phyloP scores from a whole-genome alignment of 2,888 invertebrate species.

The Eucriotettix oculatus region DNA sequence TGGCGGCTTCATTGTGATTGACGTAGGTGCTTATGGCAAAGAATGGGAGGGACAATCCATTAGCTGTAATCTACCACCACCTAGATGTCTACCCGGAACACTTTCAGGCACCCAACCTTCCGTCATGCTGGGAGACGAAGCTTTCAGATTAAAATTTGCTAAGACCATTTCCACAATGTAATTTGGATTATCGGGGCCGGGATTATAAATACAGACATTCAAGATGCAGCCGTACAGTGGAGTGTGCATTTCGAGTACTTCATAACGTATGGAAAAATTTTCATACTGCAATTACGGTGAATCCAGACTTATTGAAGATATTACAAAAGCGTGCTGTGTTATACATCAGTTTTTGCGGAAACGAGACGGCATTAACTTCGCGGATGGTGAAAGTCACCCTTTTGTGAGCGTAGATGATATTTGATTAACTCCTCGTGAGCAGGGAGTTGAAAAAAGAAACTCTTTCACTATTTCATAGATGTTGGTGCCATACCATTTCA shows the following conservation, averaged over 20 bases:
- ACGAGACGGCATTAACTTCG: neutral
- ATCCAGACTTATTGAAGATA: neutral
- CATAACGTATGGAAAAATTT: neutral
- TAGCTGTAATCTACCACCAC: neutral
- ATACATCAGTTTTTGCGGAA: neutral
- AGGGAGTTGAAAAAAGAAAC: neutral
- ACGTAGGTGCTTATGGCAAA: too few species aligned
- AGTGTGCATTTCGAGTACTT: neutral
- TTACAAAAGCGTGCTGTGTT: neutral
- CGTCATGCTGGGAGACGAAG: neutral
- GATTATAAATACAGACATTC: neutral
- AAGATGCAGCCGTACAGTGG: neutral
- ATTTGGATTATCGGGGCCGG: neutral
- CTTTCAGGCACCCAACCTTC: neutral
- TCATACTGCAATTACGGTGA: neutral
- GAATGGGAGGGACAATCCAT: too few species aligned
- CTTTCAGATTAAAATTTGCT: neutral
- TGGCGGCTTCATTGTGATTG: too few species aligned
- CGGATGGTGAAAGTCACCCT: neutral
- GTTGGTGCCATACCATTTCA: neutral
- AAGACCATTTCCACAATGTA: neutral
- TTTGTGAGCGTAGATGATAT: neutral
- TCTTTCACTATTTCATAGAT: neutral
- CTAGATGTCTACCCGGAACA: neutral
- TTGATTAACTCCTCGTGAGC: neutral